These are phyloP conservation scores for Typhlomys cinereus DNA, from an alignment of 2,113 vertebrate species.

Conservation along the genomic window DNA sequence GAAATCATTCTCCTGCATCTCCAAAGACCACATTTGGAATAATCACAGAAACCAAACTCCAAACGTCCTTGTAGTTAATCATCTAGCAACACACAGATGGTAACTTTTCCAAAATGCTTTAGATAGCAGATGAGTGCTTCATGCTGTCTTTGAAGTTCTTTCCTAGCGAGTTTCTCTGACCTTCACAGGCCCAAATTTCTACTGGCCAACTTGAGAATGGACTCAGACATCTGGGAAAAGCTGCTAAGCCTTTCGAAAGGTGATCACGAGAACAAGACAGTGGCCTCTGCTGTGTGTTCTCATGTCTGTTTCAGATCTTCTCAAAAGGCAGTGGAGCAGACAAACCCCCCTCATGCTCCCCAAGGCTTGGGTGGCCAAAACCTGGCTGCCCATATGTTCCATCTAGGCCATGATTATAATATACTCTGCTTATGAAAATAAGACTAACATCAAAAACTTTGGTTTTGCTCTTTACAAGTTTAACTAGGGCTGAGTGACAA, in stretches of 20 bases:
- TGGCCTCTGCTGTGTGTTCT: neutral
- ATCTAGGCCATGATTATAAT: neutral
- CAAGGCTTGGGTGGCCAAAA: constrained; percentile 21
- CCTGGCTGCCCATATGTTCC: neutral
- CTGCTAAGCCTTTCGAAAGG: neutral
- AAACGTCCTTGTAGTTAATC: neutral
- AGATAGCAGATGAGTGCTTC: neutral
- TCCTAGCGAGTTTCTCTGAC: constrained; percentile 2
- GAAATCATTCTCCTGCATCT: constrained; percentile 37
- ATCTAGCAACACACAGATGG: constrained; percentile 28
- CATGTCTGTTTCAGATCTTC: constrained; percentile 14
- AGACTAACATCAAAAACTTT: constrained; percentile 65
- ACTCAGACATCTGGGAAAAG: constrained; percentile 1
- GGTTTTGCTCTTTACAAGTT: constrained; percentile 59
- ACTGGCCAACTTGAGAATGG: neutral
- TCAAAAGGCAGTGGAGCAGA: neutral
- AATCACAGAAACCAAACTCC: neutral
- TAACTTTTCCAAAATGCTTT: constrained; percentile 44
- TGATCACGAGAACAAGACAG: neutral
- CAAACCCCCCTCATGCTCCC: constrained; percentile 4
- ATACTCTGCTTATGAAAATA: constrained; percentile 60
- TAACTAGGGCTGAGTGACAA: constrained; percentile 44
- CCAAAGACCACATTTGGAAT: constrained; percentile 13
- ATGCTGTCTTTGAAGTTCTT: neutral
- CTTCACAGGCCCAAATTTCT: constrained; percentile 15